A percentile compares a stretch with the other conserved stretches of the same genome.
These are phyloP conservation scores for Tadarida brasiliensis DNA, from an alignment of 2,797 vertebrate species.

Conservation along the genomic window DNA sequence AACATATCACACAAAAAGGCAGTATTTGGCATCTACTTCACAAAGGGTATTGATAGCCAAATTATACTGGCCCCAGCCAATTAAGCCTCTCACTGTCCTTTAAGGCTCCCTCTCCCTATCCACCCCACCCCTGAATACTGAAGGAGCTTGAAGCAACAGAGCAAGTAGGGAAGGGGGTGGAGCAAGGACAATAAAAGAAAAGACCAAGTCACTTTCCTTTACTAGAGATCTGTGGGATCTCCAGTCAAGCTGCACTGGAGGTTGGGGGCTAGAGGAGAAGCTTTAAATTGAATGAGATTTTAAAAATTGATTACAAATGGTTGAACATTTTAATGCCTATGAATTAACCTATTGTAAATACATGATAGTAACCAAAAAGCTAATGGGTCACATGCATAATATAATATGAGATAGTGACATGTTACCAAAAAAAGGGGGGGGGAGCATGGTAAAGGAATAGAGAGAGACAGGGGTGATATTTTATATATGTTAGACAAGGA, in stretches of 20 bases:
- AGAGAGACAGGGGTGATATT: not conserved
- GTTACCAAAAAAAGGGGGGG: not conserved
- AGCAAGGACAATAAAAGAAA: not conserved
- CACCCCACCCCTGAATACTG: not conserved
- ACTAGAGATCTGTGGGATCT: not conserved
- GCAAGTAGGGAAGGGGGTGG: not conserved
- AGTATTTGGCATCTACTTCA: not conserved
- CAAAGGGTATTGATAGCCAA: not conserved
- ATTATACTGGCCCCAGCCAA: conserved; percentile 5
- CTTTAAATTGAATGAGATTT: conserved; percentile 12
- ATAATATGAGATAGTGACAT: not conserved
- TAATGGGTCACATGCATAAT: conserved; percentile 27
- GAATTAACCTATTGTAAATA: conserved; percentile 35
- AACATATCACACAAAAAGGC: not conserved
- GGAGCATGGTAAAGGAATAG: not conserved
- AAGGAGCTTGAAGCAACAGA: not conserved
- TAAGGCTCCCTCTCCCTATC: not conserved
- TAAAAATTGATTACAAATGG: conserved; percentile 12
- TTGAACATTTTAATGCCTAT: conserved; percentile 11
- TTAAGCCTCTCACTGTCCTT: conserved; percentile 15
- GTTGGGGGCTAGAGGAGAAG: not conserved
- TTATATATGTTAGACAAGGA: conserved; percentile 35
- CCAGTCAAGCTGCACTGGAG: not conserved
- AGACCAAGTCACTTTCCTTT: conserved; percentile 13
- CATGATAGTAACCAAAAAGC: conserved; percentile 35